Percentiles rank a stretch among this genome's conserved stretches.
Conservation (phyloP, 2,113 vertebrate species). For the Pseudorasbora parva region DNA sequence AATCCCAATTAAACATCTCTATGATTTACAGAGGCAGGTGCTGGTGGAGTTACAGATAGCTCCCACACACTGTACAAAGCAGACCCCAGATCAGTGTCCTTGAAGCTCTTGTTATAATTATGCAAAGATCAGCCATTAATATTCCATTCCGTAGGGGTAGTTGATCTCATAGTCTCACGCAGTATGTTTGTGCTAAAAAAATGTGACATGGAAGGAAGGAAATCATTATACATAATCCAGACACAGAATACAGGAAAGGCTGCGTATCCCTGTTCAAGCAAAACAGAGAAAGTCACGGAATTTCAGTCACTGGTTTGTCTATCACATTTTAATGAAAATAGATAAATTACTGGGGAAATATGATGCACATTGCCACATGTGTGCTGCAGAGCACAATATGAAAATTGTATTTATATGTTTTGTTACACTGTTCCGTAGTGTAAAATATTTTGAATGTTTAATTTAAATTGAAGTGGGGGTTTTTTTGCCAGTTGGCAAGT, state of each 20-base stretch:
- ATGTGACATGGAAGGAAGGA: conserved; percentile 19
- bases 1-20: conserved; percentile 16
- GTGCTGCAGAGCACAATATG: not conserved
- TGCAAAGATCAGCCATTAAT: not conserved
- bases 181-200: not conserved
- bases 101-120: not conserved
- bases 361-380: not conserved
- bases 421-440: not conserved
- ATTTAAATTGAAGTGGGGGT: not conserved
- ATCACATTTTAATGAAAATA: not conserved
- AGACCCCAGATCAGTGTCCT: not conserved
- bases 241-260: conserved; percentile 30
- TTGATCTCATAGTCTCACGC: not conserved
- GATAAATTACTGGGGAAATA: not conserved
- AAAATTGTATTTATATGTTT: not conserved
- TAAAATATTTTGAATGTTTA: not conserved
- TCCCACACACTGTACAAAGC: not conserved
- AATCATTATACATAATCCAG: conserved; percentile 11
- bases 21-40: conserved; percentile 25
- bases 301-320: conserved; percentile 12
- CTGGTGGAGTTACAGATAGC: not conserved
- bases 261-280: not conserved
- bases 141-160: not conserved
- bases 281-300: conserved; percentile 4
- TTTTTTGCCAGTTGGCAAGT: too few relatives aligned